These are phyloP conservation scores for Aphodius granarius DNA, from an alignment of 2,888 invertebrate genomes.

Conservation along the genomic window DNA sequence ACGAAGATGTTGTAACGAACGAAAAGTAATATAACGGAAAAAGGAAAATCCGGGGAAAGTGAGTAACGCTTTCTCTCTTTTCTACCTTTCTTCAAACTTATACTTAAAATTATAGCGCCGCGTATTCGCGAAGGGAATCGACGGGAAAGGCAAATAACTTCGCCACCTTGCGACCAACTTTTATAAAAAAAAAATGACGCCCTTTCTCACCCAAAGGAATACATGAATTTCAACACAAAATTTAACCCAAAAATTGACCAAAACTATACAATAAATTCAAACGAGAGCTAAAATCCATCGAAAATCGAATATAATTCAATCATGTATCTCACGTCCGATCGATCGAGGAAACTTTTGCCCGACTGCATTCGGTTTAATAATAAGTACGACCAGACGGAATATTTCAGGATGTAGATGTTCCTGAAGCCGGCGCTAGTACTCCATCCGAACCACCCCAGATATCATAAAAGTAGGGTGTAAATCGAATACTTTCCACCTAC, in stretches of 20 bases:
- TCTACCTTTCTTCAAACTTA: not conserved
- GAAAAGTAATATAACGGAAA: not conserved
- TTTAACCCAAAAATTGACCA: not conserved
- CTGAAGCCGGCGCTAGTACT: not conserved
- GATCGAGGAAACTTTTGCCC: not conserved
- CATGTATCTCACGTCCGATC: not conserved
- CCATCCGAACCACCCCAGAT: not conserved
- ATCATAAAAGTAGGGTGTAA: slow-evolving; percentile 13
- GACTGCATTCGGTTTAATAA: not conserved
- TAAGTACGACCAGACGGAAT: not conserved
- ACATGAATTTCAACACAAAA: not conserved
- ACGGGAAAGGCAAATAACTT: not conserved
- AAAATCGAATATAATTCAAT: not conserved
- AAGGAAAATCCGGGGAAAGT: not conserved
- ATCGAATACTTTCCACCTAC: slow-evolving; percentile 3
- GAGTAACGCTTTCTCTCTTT: not conserved
- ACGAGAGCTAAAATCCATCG: not conserved
- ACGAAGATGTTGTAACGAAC: not conserved
- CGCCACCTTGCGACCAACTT: not conserved
- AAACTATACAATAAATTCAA: not conserved
- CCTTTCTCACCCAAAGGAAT: not conserved
- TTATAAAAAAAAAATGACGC: not conserved
- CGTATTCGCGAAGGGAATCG: not conserved
- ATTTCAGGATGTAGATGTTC: not conserved
- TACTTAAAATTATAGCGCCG: not conserved